A percentile compares a stretch with the other conserved stretches of the same genome.
Evolutionary conservation across 2,797 vertebrate species (phyloP).

Genomic region (Mormyrops boulengeri): DNA sequence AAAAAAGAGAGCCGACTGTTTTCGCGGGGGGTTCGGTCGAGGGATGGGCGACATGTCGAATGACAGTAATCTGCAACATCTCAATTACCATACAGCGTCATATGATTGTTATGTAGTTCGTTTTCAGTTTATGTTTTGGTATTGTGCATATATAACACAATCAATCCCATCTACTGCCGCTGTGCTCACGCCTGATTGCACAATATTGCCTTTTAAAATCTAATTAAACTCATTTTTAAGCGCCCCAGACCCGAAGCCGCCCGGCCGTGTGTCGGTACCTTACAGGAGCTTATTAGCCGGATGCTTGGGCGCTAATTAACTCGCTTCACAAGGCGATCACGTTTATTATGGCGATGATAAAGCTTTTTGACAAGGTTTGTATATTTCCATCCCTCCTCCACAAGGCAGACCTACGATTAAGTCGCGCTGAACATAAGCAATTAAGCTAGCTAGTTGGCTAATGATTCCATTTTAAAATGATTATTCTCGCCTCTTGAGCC

Average conservation of each 20-base stretch:
- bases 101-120: neutral
- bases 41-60: neutral
- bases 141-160: neutral
- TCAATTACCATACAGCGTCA: neutral
- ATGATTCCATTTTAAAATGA: neutral
- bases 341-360: neutral
- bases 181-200: neutral
- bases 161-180: neutral
- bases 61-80: neutral
- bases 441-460: conserved; percentile 27
- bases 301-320: neutral
- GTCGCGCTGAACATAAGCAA: conserved; percentile 3
- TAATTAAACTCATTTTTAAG: neutral
- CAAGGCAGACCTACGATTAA: neutral
- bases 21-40: neutral
- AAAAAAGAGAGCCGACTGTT: neutral
- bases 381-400: neutral
- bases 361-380: neutral
- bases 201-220: neutral
- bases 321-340: neutral
- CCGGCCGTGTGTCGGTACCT: neutral
- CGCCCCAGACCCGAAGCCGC: neutral
- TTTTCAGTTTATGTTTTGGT: neutral
- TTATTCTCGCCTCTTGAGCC: neutral
- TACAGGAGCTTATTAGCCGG: neutral